phyloP scores from a whole-genome alignment of 2,113 vertebrate genomes.

The Casuarius casuarius region DNA sequence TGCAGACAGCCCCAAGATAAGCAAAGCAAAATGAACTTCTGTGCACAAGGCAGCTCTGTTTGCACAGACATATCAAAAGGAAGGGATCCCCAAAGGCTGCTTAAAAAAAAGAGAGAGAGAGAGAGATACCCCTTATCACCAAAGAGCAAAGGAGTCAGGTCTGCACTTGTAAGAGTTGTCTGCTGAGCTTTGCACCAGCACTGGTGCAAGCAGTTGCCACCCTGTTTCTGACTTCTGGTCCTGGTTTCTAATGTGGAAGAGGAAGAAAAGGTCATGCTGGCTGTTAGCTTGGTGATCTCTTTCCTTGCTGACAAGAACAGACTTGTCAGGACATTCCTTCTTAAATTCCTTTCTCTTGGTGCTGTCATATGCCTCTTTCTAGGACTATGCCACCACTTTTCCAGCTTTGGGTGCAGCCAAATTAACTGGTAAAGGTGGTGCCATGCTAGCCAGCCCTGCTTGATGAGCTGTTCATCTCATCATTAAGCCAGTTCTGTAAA shows the following conservation, averaged over 20 bases:
- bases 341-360: accelerated
- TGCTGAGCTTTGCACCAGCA: background rate
- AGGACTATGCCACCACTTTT: background rate
- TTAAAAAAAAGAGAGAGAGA: background rate
- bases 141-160: background rate
- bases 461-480: background rate
- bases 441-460: background rate
- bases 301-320: background rate
- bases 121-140: background rate
- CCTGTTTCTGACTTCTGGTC: background rate
- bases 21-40: background rate
- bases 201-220: background rate
- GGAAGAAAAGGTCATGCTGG: background rate
- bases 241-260: background rate
- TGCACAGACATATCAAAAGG: background rate
- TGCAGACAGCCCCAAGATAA: background rate
- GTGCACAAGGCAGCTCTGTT: background rate
- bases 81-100: too few relatives aligned
- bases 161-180: background rate
- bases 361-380: background rate
- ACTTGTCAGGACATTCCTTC: background rate
- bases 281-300: background rate
- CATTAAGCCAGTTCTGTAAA: background rate
- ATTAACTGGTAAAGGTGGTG: background rate
- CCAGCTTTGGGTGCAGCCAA: background rate